These are phyloP conservation scores for Heterotilapia buettikoferi DNA, from an alignment of 2,113 vertebrate genomes.

Conservation along the genomic window DNA sequence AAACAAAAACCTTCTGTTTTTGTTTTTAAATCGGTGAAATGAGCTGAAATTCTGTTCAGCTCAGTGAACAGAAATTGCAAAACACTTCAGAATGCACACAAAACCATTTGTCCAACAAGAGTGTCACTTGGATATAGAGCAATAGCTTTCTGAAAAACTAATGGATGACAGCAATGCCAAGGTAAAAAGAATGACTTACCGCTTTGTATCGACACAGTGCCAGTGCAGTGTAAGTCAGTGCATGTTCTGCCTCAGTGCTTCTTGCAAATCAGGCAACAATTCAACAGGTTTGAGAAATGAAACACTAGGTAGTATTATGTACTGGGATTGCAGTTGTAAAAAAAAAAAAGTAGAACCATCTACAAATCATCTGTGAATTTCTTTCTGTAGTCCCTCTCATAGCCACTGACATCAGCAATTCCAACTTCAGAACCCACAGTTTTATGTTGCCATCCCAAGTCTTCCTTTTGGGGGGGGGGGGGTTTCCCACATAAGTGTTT, in stretches of 20 bases:
- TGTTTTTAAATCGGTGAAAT: no score
- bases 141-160: neutral
- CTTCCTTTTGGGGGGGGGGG: neutral
- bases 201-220: neutral
- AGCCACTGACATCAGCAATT: neutral
- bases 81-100: neutral
- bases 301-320: neutral
- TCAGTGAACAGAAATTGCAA: neutral
- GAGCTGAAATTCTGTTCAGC: neutral
- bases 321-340: neutral
- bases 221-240: neutral
- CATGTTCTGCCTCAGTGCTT: neutral
- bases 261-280: neutral
- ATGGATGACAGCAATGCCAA: conserved; percentile 21
- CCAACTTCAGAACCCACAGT: neutral
- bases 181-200: neutral
- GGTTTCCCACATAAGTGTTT: no score
- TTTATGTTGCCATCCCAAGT: neutral
- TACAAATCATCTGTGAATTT: neutral
- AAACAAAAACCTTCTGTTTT: neutral
- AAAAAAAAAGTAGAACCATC: neutral
- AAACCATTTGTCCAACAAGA: neutral
- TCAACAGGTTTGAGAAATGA: neutral
- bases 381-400: neutral
- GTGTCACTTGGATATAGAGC: neutral